phyloP scores from a whole-genome alignment of 2,797 vertebrate genomes.

The Notolabrus celidotus region DNA sequence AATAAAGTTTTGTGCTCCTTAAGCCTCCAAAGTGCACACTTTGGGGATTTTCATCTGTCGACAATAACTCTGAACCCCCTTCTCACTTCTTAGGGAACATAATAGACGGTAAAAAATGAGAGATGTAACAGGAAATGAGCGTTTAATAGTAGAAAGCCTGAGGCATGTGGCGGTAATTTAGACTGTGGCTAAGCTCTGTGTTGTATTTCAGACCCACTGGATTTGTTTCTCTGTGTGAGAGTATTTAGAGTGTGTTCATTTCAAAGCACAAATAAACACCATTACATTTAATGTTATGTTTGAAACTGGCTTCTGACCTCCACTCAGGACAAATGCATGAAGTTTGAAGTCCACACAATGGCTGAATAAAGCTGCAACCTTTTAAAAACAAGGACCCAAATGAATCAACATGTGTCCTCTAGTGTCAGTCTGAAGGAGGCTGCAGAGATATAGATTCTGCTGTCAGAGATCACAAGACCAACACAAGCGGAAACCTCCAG shows the following conservation, averaged over 20 bases:
- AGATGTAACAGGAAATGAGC: slow-evolving; percentile 14
- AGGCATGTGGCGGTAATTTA: slow-evolving; percentile 18
- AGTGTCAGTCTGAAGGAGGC: background rate
- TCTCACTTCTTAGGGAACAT: slow-evolving; percentile 34
- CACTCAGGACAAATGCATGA: background rate
- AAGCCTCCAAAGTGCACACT: slow-evolving; percentile 16
- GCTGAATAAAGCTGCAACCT: background rate
- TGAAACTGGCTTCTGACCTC: background rate
- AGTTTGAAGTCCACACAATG: background rate
- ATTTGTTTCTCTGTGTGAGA: background rate
- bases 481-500: too few relatives aligned
- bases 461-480: slow-evolving; percentile 21
- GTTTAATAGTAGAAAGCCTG: slow-evolving; percentile 29
- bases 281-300: background rate
- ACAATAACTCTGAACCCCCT: slow-evolving; percentile 37
- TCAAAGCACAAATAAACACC: too few relatives aligned
- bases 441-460: background rate
- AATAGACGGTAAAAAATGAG: slow-evolving; percentile 34
- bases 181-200: background rate
- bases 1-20: slow-evolving; percentile 31
- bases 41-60: slow-evolving; percentile 18
- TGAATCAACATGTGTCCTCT: background rate
- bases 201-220: slow-evolving; percentile 3
- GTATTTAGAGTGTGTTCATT: too few relatives aligned
- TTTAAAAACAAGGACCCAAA: background rate